phyloP scores from a whole-genome alignment of 1,140 invertebrate species.

The Solenopsis invicta region DNA sequence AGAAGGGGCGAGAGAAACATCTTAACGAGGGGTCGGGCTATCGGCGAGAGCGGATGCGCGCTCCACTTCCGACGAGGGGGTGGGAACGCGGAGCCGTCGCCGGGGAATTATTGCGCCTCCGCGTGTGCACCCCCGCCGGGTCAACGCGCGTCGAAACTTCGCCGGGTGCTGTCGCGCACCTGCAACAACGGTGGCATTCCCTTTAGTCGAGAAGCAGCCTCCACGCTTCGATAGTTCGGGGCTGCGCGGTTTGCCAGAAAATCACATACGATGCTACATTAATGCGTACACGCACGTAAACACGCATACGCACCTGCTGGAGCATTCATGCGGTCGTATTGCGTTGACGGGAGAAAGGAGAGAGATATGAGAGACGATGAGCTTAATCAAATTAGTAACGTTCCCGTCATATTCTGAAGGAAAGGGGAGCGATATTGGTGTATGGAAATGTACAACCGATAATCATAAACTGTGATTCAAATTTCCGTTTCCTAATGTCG shows the following conservation, averaged over 20 bases:
- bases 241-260: constrained; percentile 43
- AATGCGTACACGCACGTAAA: constrained; percentile 6
- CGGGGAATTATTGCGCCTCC: constrained; percentile 64
- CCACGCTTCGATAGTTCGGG: constrained; percentile 68
- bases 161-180: constrained; percentile 61
- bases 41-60: constrained; percentile 78
- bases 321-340: constrained; percentile 38
- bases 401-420: constrained; percentile 26
- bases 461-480: neutral
- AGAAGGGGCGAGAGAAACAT: constrained; percentile 76
- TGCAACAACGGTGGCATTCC: constrained; percentile 73
- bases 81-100: constrained; percentile 60
- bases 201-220: constrained; percentile 56
- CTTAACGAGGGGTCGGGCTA: constrained; percentile 81
- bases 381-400: constrained; percentile 61
- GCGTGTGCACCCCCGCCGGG: neutral
- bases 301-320: neutral
- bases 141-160: constrained; percentile 72
- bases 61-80: constrained; percentile 74
- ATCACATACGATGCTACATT: constrained; percentile 51
- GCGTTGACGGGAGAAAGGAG: neutral
- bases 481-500: neutral
- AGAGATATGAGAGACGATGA: neutral
- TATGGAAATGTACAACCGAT: neutral
- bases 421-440: neutral